These are phyloP conservation scores for Archocentrus centrarchus DNA, from an alignment of 2,113 vertebrate genomes.

Conservation along the genomic window DNA sequence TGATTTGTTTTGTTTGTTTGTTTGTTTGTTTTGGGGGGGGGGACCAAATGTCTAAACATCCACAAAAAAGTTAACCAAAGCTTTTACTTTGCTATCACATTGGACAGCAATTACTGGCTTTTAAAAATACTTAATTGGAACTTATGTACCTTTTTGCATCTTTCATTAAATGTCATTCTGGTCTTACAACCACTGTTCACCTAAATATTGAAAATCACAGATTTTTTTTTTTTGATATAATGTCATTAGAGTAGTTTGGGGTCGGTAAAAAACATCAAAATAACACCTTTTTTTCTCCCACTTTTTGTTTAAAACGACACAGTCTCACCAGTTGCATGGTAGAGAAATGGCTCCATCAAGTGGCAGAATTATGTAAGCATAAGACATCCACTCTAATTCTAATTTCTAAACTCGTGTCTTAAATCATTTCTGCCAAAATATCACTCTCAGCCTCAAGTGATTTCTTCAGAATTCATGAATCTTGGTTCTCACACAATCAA, in stretches of 20 bases:
- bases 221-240: not conserved
- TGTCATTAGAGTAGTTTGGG: not conserved
- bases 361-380: conserved; percentile 14
- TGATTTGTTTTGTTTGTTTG: not conserved
- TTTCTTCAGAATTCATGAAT: not conserved
- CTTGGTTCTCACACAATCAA: not conserved
- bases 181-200: not conserved
- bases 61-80: not conserved
- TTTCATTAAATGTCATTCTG: not conserved
- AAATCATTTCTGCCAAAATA: not conserved
- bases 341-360: conserved; percentile 62
- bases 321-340: not conserved
- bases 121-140: not conserved
- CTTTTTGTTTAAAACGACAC: too few species aligned
- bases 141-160: not conserved
- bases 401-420: not conserved
- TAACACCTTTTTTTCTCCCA: too few species aligned
- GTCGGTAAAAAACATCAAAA: not conserved
- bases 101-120: not conserved
- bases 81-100: not conserved
- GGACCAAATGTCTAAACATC: not conserved
- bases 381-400: not conserved
- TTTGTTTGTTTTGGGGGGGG: too few species aligned
- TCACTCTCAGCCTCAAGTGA: not conserved
- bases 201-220: not conserved